Percentiles rank a stretch among this genome's conserved stretches.
These are phyloP conservation scores for Heteractis magnifica DNA, from an alignment of 92 coral and sea anemone species.

Conservation along the genomic window DNA sequence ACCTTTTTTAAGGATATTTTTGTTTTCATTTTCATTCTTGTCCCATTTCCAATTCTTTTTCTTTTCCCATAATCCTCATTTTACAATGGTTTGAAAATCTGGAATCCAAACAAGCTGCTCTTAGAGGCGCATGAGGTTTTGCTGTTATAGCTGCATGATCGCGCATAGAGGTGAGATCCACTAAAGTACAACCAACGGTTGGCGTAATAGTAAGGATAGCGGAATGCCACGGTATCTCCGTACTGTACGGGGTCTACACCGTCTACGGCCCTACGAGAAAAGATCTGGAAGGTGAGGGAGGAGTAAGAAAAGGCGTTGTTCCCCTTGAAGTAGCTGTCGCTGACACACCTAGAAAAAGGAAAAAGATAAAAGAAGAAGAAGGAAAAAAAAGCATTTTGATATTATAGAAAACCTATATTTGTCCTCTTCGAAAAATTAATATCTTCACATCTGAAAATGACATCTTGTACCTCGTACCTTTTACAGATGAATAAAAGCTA, in stretches of 20 bases:
- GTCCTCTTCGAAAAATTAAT: constrained; percentile 1
- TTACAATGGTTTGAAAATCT: constrained; percentile 62
- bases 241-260: constrained; percentile 60
- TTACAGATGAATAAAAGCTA: too few species aligned
- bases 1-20: too few species aligned
- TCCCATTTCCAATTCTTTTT: too few species aligned
- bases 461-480: background rate
- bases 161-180: constrained; percentile 41
- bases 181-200: constrained; percentile 48
- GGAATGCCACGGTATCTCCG: constrained; percentile 62
- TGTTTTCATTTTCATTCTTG: too few species aligned
- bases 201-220: constrained; percentile 39
- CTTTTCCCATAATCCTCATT: background rate
- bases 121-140: constrained; percentile 49
- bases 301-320: constrained; percentile 37
- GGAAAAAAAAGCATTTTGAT: background rate
- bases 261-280: constrained; percentile 49
- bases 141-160: constrained; percentile 26
- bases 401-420: background rate
- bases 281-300: constrained; percentile 55
- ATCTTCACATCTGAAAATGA: background rate
- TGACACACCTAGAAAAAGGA: constrained; percentile 22
- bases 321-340: constrained; percentile 32
- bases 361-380: background rate
- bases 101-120: constrained; percentile 40